Percentiles rank a stretch among this genome's conserved stretches.
These are phyloP conservation scores for Numenius phaeopus DNA, from an alignment of 2,797 vertebrate genomes.

Conservation along the genomic window DNA sequence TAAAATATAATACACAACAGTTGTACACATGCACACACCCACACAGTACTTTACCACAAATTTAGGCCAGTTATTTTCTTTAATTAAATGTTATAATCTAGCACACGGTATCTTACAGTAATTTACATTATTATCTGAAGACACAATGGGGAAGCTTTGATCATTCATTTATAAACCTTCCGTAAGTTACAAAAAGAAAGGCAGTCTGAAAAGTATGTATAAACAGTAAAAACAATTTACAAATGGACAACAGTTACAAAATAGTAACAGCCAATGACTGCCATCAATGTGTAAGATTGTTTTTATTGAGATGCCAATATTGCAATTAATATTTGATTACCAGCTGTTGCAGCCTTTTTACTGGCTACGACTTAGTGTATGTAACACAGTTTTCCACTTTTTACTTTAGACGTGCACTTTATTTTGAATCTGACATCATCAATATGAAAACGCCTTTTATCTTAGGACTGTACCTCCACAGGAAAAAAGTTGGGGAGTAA, in stretches of 20 bases:
- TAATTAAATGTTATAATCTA: slow-evolving; percentile 88
- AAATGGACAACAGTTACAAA: slow-evolving; percentile 99
- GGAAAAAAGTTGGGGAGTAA: not conserved
- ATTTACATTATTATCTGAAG: slow-evolving; percentile 89
- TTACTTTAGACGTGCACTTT: not conserved
- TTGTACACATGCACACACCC: slow-evolving; percentile 95
- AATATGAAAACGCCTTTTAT: not conserved
- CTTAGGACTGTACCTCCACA: not conserved
- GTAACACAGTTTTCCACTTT: not conserved
- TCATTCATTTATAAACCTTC: slow-evolving; percentile 93
- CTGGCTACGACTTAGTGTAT: not conserved
- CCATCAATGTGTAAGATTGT: slow-evolving; percentile 38
- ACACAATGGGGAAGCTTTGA: slow-evolving; percentile 94
- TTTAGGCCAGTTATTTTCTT: slow-evolving; percentile 86
- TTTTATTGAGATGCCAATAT: slow-evolving; percentile 50
- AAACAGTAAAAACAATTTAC: slow-evolving; percentile 99
- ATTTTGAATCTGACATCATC: not conserved
- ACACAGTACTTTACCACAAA: slow-evolving; percentile 92
- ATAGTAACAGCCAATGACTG: slow-evolving; percentile 84
- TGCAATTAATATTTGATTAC: not conserved
- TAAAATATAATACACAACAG: slow-evolving; percentile 87
- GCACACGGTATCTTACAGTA: slow-evolving; percentile 91
- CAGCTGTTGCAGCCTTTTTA: not conserved
- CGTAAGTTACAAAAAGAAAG: slow-evolving; percentile 97
- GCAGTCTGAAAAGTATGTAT: slow-evolving; percentile 99